A percentile compares a stretch with the other conserved stretches of the same genome.
These are phyloP conservation scores for Zaprionus kolodkinae DNA, from an alignment of 1,140 invertebrate genomes.

Conservation along the genomic window DNA sequence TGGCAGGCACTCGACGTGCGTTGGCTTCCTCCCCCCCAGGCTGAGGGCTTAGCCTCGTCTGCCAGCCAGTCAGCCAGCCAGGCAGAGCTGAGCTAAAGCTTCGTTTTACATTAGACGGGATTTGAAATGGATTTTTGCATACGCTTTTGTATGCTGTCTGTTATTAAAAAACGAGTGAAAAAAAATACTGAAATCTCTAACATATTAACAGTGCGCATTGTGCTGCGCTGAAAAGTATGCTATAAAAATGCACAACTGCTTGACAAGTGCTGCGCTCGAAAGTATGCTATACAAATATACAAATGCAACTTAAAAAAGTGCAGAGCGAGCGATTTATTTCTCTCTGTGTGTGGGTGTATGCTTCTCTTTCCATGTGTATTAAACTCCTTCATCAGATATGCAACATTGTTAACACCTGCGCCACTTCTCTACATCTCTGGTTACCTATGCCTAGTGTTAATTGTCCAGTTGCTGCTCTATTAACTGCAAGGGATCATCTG, in stretches of 20 bases:
- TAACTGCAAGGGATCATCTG: constrained; percentile 51
- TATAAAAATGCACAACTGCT: constrained; percentile 5
- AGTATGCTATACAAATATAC: not conserved
- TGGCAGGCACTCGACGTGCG: constrained; percentile 75
- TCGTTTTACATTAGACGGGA: constrained; percentile 66
- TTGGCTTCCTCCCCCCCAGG: constrained; percentile 45
- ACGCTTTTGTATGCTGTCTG: constrained; percentile 66
- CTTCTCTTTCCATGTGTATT: not conserved
- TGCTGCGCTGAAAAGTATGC: constrained; percentile 19
- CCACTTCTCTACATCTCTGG: not conserved
- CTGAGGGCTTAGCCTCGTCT: constrained; percentile 9
- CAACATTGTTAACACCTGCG: constrained; percentile 1
- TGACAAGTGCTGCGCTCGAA: not conserved
- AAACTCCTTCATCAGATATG: not conserved
- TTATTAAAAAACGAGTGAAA: constrained; percentile 59
- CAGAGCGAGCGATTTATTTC: not conserved
- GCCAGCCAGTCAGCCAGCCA: not conserved
- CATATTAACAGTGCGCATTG: constrained; percentile 30
- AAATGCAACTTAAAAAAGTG: not conserved
- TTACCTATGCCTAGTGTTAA: constrained; percentile 47
- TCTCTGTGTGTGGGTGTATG: not conserved
- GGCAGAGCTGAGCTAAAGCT: constrained; percentile 33
- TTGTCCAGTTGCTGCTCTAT: constrained; percentile 64
- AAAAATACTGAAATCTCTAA: constrained; percentile 20
- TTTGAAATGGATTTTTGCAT: constrained; percentile 73